Conservation (phyloP, 1,140 invertebrate genomes). For the Lordiphosa mommai region DNA sequence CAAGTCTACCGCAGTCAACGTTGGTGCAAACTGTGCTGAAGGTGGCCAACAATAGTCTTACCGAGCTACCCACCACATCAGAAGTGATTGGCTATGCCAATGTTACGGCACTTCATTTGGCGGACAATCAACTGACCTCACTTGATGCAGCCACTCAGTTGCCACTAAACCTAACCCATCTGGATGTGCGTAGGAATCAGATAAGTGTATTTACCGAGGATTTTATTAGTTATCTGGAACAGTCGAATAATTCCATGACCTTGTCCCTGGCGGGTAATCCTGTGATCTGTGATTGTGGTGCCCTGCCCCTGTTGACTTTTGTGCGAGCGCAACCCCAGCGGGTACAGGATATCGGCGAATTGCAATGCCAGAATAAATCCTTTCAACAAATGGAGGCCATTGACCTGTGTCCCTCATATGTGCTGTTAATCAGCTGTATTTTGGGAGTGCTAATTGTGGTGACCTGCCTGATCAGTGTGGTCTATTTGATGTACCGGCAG, state of each 20-base stretch:
- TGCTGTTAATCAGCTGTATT: constrained; percentile 72
- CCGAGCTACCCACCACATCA: constrained; percentile 66
- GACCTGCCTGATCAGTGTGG: constrained; percentile 79
- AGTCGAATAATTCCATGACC: constrained; percentile 49
- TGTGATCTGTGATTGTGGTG: constrained; percentile 83
- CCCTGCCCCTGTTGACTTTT: constrained; percentile 81
- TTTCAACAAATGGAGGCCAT: constrained; percentile 78
- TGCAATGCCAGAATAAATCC: constrained; percentile 79
- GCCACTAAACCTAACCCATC: constrained; percentile 61
- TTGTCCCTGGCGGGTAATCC: constrained; percentile 83
- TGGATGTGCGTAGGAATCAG: constrained; percentile 82
- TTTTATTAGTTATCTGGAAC: constrained; percentile 72
- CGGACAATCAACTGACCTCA: constrained; percentile 81
- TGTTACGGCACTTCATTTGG: constrained; percentile 80
- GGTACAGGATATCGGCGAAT: constrained; percentile 65
- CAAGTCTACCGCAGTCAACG: constrained; percentile 57
- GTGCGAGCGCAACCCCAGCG: constrained; percentile 80
- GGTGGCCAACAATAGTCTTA: constrained; percentile 80
- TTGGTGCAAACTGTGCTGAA: constrained; percentile 79
- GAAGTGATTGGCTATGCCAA: constrained; percentile 71
- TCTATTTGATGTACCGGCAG: constrained; percentile 84
- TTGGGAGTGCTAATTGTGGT: constrained; percentile 80
- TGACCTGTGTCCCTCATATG: constrained; percentile 81
- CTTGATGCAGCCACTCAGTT: constrained; percentile 61
- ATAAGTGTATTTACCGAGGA: constrained; percentile 76